Evolutionary conservation across 92 coral and sea anemone genomes (phyloP).

Genomic region (Phenganax marumi): DNA sequence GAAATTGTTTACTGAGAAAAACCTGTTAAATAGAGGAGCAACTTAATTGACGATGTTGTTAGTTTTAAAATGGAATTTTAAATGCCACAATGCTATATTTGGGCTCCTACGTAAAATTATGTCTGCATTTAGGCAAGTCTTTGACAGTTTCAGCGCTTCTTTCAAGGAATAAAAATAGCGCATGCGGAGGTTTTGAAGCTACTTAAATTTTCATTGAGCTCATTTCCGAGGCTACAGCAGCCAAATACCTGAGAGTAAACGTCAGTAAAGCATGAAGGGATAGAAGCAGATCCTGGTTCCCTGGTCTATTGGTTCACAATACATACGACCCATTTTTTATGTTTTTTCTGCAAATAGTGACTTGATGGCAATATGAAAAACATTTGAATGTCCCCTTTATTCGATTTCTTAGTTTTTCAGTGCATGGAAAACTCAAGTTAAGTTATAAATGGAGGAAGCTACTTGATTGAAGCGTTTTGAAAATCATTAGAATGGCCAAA

Average conservation of each 20-base stretch:
- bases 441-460: background rate
- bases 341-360: conserved; percentile 11
- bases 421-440: background rate
- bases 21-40: conserved; percentile 11
- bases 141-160: background rate
- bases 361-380: background rate
- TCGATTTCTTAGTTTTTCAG: background rate
- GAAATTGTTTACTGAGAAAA: conserved; percentile 4
- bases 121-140: background rate
- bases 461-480: too few species aligned
- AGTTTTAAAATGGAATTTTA: conserved; percentile 20
- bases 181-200: conserved; percentile 13
- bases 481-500: too few species aligned
- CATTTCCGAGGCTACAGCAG: background rate
- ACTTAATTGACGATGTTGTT: conserved; percentile 4
- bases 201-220: conserved; percentile 3
- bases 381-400: background rate
- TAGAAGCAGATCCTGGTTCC: background rate
- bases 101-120: background rate
- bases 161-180: conserved; percentile 9
- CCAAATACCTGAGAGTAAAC: conserved; percentile 19
- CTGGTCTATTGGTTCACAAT: background rate
- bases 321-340: background rate
- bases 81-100: conserved; percentile 16
- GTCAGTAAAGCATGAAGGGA: background rate